phyloP scores from a whole-genome alignment of 2,888 invertebrate species.

The Piscicola geometra region DNA sequence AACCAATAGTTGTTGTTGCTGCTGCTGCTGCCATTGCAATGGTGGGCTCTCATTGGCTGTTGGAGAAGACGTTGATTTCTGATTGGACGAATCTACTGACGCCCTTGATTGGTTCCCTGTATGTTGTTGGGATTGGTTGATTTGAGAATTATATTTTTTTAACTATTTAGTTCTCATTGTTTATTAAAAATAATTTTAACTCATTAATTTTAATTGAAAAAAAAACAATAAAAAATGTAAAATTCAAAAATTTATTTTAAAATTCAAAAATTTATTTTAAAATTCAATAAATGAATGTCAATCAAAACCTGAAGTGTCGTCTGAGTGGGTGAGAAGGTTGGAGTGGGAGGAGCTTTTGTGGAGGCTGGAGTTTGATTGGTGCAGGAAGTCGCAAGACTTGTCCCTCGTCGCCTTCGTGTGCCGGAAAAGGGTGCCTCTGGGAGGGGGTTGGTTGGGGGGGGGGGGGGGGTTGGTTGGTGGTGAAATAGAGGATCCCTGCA shows the following conservation, averaged over 20 bases:
- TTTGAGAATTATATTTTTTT: too few species aligned
- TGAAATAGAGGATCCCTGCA: not conserved
- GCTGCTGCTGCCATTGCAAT: not conserved
- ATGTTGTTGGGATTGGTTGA: too few species aligned
- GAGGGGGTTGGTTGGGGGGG: too few species aligned
- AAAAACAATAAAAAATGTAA: too few species aligned
- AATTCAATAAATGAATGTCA: too few species aligned
- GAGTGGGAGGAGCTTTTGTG: conserved; percentile 17
- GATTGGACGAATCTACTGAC: not conserved
- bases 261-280: too few species aligned
- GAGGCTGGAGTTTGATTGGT: conserved; percentile 23
- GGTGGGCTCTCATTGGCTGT: not conserved
- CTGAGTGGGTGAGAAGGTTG: not conserved
- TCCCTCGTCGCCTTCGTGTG: conserved; percentile 9
- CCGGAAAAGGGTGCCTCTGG: conserved; percentile 12
- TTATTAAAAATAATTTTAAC: too few species aligned
- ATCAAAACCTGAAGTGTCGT: not conserved
- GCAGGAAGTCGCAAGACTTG: conserved; percentile 33
- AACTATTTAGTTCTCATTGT: too few species aligned
- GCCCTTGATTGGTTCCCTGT: not conserved
- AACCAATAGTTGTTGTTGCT: not conserved
- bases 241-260: too few species aligned
- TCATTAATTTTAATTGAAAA: too few species aligned
- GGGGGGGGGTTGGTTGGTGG: too few species aligned
- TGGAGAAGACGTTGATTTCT: not conserved